A percentile compares a stretch with the other conserved stretches of the same genome.
phyloP scores from a whole-genome alignment of 2,888 invertebrate genomes.

The Limnephilus auricula region DNA sequence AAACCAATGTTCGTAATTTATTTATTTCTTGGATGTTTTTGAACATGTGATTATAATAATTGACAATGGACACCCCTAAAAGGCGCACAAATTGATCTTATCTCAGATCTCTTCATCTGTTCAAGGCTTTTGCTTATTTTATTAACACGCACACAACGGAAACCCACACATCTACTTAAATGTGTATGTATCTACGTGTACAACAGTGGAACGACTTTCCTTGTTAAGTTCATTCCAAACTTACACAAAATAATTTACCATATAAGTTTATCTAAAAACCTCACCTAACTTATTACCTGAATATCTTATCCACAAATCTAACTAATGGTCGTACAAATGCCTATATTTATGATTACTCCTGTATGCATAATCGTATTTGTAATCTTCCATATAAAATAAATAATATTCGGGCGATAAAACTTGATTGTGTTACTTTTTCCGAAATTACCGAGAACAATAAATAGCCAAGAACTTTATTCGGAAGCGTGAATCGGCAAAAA shows the following conservation, averaged over 20 bases:
- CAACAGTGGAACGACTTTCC: background rate
- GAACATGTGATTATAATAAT: background rate
- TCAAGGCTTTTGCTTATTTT: background rate
- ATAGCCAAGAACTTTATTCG: slow-evolving; percentile 38
- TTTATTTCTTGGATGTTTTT: background rate
- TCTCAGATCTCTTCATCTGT: background rate
- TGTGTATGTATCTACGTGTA: background rate
- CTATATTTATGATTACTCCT: background rate
- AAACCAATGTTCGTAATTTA: background rate
- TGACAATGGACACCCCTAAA: background rate
- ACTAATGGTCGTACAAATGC: background rate
- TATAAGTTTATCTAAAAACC: background rate
- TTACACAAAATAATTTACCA: background rate
- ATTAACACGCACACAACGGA: too few species aligned
- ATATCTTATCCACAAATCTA: background rate
- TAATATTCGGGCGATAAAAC: slow-evolving; percentile 26
- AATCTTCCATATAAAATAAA: background rate
- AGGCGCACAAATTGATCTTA: background rate
- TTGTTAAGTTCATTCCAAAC: background rate
- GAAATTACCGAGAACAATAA: slow-evolving; percentile 40
- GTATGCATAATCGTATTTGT: background rate
- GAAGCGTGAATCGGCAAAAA: slow-evolving; percentile 52
- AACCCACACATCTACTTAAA: too few species aligned
- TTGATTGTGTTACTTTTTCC: slow-evolving; percentile 9
- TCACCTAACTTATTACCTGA: background rate